Base-by-base conservation (phyloP, 92 coral and sea anemone species). In the Palythoa caribaeorum region DNA sequence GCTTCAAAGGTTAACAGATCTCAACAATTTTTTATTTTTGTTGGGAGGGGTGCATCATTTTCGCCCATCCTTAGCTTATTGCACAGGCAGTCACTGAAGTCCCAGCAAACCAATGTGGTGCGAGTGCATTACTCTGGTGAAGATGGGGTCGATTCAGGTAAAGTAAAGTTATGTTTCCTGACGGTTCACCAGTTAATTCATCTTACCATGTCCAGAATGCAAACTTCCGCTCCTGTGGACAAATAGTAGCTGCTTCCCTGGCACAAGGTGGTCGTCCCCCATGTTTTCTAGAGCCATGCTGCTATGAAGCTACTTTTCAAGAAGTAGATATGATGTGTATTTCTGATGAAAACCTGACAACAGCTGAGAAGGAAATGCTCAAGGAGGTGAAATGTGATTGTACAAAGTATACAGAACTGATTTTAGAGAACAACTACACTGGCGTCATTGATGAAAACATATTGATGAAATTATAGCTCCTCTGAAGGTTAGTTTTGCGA, bases 241-340 rank as follows among this genome's bases (percentile, higher is more conserved):
- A 72, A 38, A 63, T 63, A 63, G 50, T 72, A 37, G 76, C 76
- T 10, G 76, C 48, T 40, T 72, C 76, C 19, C 50, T 38, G 9
- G 76, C 76, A 38, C 76, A 72, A 38, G 52, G 51, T 38, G 76
- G 76, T 36, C 50, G 70, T n/a, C 70, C 70, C 70, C 70, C 70
- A 17, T 63, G 37, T 17, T 63, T 63, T 63, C 37, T 63, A 17
- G 11, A n/a, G 8, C 70, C 70, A 63, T 88, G 81, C 65, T 48
- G 78, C 52, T 80, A 69, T 44, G 47, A 72, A 2, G 55, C 79
- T 40, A 40, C 47, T 40, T 40, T 40, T 40, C 47, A 40, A 40
- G 94, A 89, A 52, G 47, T 40, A 40, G 93, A 92, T 88, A 89
- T 90, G 91, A 84, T 84, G 89, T 65, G 79, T 50, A 87, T 90